Percentiles rank a stretch among this genome's conserved stretches.
Conservation (phyloP, 2,113 vertebrate species). For the Phoenicopterus ruber region DNA sequence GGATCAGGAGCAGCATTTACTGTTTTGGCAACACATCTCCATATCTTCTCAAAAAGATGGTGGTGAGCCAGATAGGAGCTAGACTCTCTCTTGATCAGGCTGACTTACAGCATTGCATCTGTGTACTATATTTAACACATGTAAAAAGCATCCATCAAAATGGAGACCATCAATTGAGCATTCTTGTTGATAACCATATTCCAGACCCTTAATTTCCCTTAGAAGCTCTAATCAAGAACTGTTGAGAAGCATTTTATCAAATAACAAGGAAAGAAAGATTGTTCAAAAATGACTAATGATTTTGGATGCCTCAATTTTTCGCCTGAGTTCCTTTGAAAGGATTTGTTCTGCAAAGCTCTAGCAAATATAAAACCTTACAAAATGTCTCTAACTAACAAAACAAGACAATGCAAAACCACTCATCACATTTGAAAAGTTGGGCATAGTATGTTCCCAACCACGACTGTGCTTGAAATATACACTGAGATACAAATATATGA, state of each 20-base stretch:
- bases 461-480: neutral
- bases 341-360: neutral
- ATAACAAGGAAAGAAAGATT: neutral
- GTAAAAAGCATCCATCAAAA: neutral
- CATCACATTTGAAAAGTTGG: neutral
- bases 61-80: neutral
- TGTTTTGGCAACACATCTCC: neutral
- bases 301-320: neutral
- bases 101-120: neutral
- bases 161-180: neutral
- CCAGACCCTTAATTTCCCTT: neutral
- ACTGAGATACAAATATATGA: neutral
- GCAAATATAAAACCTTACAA: neutral
- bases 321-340: neutral
- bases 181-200: neutral
- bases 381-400: neutral
- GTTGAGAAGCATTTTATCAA: neutral
- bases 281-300: neutral
- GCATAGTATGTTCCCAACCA: neutral
- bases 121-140: neutral
- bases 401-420: neutral
- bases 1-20: neutral
- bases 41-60: neutral
- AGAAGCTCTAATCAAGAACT: neutral
- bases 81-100: neutral